Percentiles rank a stretch among this genome's conserved stretches.
These are phyloP conservation scores for Tetranychus urticae DNA, from an alignment of 1,140 invertebrate species.

Conservation along the genomic window DNA sequence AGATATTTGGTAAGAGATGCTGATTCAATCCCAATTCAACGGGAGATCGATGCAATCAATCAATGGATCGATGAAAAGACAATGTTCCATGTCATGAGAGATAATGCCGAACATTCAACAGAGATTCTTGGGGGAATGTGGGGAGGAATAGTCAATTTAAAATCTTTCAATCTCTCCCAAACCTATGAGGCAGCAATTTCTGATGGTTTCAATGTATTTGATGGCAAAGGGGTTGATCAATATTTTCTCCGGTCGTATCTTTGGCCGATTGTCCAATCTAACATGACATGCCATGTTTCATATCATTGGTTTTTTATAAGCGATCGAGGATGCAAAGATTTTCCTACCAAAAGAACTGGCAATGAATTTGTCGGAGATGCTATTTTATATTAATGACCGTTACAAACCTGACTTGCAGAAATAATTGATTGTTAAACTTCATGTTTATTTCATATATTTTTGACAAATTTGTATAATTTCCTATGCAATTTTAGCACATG, in stretches of 20 bases:
- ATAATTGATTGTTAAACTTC: too few species aligned
- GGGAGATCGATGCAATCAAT: not conserved
- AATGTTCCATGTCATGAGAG: not conserved
- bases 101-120: not conserved
- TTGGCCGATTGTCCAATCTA: not conserved
- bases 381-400: too few species aligned
- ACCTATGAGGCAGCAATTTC: not conserved
- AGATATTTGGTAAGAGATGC: not conserved
- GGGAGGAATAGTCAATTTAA: not conserved
- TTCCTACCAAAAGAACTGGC: not conserved
- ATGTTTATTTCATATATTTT: too few species aligned
- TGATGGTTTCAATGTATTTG: not conserved
- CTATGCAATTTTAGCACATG: too few species aligned
- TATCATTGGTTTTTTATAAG: not conserved
- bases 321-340: not conserved
- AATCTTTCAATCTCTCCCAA: not conserved
- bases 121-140: not conserved
- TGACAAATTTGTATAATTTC: too few species aligned
- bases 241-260: not conserved
- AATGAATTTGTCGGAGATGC: not conserved
- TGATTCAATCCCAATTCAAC: not conserved
- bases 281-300: not conserved
- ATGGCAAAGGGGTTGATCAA: not conserved
- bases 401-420: too few species aligned
- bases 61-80: not conserved